Conservation (phyloP, 2,888 invertebrate species). For the Hydropsyche betteni region DNA sequence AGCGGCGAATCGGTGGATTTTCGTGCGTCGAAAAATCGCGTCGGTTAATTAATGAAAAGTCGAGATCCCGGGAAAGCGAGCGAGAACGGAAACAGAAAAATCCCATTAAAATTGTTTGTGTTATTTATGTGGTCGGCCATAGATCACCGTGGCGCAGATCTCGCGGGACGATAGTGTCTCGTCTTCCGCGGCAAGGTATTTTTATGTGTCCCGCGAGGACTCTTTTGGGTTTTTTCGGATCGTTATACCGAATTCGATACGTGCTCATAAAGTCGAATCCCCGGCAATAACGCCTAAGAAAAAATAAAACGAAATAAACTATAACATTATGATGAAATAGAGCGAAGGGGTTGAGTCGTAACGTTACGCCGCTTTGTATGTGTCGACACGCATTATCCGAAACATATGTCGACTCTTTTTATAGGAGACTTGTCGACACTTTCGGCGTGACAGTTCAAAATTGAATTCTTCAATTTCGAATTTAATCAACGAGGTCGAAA, state of each 20-base stretch:
- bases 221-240: slow-evolving; percentile 15
- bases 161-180: slow-evolving; percentile 44
- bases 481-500: no score
- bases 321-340: not conserved
- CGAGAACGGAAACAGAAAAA: slow-evolving; percentile 43
- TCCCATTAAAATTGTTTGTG: slow-evolving; percentile 47
- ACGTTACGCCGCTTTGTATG: not conserved
- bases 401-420: slow-evolving; percentile 7
- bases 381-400: not conserved
- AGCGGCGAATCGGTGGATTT: no score
- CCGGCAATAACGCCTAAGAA: not conserved
- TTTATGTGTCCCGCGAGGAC: slow-evolving; percentile 48
- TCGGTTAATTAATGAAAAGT: slow-evolving; percentile 22
- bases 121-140: slow-evolving; percentile 46
- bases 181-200: slow-evolving; percentile 44
- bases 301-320: not conserved
- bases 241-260: slow-evolving; percentile 28
- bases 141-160: slow-evolving; percentile 48
- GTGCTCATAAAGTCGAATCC: slow-evolving; percentile 3
- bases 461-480: no score
- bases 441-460: slow-evolving; percentile 15
- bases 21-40: not conserved
- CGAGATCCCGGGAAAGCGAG: slow-evolving; percentile 15
- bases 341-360: not conserved
- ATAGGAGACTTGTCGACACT: not conserved